Evolutionary conservation across 2,113 vertebrate species (phyloP).

Genomic region (Archocentrus centrarchus): DNA sequence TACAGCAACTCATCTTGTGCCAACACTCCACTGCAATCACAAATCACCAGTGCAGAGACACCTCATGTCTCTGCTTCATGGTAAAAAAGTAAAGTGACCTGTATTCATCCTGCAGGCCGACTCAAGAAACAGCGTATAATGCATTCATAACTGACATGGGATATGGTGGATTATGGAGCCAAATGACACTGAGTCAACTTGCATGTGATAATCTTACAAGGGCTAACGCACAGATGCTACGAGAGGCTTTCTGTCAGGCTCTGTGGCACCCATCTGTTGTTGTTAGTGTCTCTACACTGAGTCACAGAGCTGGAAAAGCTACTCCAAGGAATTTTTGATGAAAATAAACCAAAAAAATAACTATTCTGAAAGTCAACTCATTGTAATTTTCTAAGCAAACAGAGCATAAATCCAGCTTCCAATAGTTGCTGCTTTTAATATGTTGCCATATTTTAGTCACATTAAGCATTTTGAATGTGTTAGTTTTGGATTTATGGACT

Average conservation of each 20-base stretch:
- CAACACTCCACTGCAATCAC: constrained; percentile 35
- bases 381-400: background rate
- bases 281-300: background rate
- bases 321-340: background rate
- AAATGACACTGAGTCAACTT: constrained; percentile 20
- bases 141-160: constrained; percentile 23
- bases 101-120: background rate
- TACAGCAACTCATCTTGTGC: constrained; percentile 16
- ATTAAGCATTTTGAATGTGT: too few relatives aligned
- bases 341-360: background rate
- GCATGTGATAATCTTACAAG: constrained; percentile 25
- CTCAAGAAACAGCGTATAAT: background rate
- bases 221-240: background rate
- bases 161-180: constrained; percentile 29
- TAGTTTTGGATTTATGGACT: too few relatives aligned
- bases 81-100: background rate
- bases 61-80: constrained; percentile 1
- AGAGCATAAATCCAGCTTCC: too few relatives aligned
- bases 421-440: too few relatives aligned
- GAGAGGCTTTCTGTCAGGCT: background rate
- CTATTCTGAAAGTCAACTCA: background rate
- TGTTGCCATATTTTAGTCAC: too few relatives aligned
- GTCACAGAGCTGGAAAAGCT: background rate
- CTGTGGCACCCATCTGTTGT: constrained; percentile 10
- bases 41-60: constrained; percentile 2